These are phyloP conservation scores for Fukomys damarensis DNA, from an alignment of 2,113 vertebrate species.

Conservation along the genomic window DNA sequence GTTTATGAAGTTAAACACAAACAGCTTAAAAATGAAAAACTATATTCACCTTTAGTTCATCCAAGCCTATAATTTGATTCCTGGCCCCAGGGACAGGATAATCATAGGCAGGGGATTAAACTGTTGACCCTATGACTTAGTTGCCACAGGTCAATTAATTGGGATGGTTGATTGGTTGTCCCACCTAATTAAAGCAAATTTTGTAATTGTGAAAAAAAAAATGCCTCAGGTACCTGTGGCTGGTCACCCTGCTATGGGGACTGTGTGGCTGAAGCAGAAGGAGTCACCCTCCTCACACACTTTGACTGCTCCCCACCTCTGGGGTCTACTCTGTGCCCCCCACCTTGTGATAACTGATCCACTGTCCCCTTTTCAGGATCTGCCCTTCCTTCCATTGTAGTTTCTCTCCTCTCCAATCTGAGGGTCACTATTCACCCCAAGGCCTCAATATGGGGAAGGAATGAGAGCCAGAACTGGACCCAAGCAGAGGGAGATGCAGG, in stretches of 20 bases:
- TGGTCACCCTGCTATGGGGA: background rate
- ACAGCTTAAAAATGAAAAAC: background rate
- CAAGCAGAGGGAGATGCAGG: background rate
- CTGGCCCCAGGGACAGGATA: background rate
- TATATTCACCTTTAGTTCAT: background rate
- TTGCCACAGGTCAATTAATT: background rate
- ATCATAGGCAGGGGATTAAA: background rate
- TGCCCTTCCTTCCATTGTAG: background rate
- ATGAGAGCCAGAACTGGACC: background rate
- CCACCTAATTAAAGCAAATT: background rate
- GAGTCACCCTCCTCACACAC: too few species aligned
- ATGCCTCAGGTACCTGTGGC: background rate
- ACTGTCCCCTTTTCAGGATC: background rate
- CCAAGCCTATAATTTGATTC: background rate
- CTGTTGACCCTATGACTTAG: background rate
- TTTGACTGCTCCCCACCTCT: background rate
- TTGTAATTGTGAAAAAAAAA: background rate
- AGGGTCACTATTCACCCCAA: background rate
- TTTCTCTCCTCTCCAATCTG: background rate
- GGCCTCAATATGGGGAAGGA: background rate
- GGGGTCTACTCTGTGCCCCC: background rate
- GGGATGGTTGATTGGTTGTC: background rate
- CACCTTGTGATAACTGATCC: background rate
- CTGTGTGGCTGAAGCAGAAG: background rate
- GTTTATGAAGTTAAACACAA: slow-evolving; percentile 23